phyloP scores from a whole-genome alignment of 2,113 vertebrate species.

The Siniperca chuatsi region DNA sequence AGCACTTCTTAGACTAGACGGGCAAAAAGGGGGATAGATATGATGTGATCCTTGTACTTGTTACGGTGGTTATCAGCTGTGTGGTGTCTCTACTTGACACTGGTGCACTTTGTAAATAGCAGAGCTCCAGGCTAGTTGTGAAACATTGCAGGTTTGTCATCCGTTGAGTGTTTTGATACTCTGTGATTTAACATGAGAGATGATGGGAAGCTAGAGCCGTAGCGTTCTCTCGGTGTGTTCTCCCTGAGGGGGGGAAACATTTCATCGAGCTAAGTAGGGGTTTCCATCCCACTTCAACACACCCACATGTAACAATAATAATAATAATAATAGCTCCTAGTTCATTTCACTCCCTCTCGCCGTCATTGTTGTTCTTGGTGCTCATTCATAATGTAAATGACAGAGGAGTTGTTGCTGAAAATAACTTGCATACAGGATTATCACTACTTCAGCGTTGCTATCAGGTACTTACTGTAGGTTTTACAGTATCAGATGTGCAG shows the following conservation, averaged over 20 bases:
- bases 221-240: background rate
- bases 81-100: background rate
- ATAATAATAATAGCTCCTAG: background rate
- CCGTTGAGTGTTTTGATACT: background rate
- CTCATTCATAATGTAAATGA: slow-evolving; percentile 9
- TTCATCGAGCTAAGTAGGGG: slow-evolving; percentile 20
- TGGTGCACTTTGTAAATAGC: slow-evolving; percentile 2
- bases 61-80: background rate
- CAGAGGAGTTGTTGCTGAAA: background rate
- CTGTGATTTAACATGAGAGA: slow-evolving; percentile 14
- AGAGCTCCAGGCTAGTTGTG: slow-evolving; percentile 8
- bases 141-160: slow-evolving; percentile 16
- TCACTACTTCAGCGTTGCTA: background rate
- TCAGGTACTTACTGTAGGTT: slow-evolving; percentile 5
- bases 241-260: background rate
- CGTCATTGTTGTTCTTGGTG: slow-evolving; percentile 7
- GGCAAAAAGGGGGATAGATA: background rate
- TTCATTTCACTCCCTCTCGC: background rate
- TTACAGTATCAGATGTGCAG: background rate
- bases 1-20: background rate
- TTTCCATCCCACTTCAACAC: slow-evolving; percentile 11
- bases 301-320: background rate
- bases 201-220: background rate
- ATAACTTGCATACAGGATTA: background rate
- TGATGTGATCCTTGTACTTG: background rate